Conservation (phyloP, 2,113 vertebrate genomes). For the Macrotus californicus region DNA sequence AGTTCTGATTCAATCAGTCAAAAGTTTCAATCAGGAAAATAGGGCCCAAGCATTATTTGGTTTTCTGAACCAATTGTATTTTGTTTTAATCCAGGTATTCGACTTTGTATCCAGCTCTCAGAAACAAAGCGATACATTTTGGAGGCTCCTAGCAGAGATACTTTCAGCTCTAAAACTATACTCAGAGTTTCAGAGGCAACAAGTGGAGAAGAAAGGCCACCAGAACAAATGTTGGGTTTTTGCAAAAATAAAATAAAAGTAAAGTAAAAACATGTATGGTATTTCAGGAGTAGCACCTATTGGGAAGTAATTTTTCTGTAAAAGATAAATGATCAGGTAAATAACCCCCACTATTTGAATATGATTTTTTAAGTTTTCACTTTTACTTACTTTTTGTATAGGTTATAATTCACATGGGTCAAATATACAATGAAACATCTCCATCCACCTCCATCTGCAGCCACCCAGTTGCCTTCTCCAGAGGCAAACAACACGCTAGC, state of each 20-base stretch:
- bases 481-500: background rate
- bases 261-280: background rate
- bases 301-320: background rate
- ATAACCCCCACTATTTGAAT: background rate
- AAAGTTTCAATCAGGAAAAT: background rate
- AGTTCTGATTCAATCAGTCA: background rate
- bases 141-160: background rate
- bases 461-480: background rate
- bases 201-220: background rate
- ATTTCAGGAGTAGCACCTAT: constrained; percentile 37
- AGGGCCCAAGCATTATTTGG: background rate
- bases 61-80: constrained; percentile 25
- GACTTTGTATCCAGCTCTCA: background rate
- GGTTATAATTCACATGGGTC: constrained; percentile 9
- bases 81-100: constrained; percentile 10
- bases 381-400: background rate
- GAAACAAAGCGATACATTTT: constrained; percentile 7
- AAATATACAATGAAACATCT: background rate
- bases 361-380: background rate
- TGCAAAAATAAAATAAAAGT: constrained; percentile 13
- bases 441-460: background rate
- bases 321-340: constrained; percentile 13
- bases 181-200: background rate
- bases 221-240: background rate
- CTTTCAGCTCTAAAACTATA: background rate